Evolutionary conservation across 1,140 invertebrate species (phyloP).

Genomic region (Batillaria attramentaria): DNA sequence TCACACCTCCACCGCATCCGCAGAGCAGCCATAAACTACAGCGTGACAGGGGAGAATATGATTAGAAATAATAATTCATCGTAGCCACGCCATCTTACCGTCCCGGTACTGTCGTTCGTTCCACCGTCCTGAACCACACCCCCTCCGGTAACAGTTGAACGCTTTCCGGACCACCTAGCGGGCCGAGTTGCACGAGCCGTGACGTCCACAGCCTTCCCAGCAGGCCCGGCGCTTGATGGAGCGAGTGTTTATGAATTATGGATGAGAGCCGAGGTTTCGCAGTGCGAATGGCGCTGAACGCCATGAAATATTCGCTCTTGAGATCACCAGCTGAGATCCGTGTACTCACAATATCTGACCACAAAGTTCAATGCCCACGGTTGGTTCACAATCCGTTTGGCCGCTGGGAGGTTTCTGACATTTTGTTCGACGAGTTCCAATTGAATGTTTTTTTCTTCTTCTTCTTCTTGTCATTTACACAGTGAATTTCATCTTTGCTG

Average conservation of each 20-base stretch:
- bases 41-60: not conserved
- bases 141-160: too few species aligned
- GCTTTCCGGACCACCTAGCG: conserved; percentile 5
- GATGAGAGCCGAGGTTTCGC: not conserved
- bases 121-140: not conserved
- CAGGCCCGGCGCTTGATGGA: not conserved
- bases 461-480: not conserved
- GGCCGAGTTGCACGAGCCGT: not conserved
- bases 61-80: not conserved
- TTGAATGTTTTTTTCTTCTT: not conserved
- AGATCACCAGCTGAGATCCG: not conserved
- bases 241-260: conserved; percentile 1
- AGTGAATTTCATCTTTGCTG: too few species aligned
- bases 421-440: not conserved
- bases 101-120: not conserved
- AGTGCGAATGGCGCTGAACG: not conserved
- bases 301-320: not conserved
- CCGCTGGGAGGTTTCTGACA: not conserved
- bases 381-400: not conserved
- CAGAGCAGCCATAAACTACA: not conserved
- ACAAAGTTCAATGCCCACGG: not conserved
- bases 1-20: not conserved
- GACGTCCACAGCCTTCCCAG: not conserved
- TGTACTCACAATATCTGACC: not conserved
- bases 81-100: not conserved